Evolutionary conservation across 2,888 invertebrate genomes (phyloP), one percentile per base, ranked within the genome.

Genomic region (Drosophila aldrichi): DNA sequence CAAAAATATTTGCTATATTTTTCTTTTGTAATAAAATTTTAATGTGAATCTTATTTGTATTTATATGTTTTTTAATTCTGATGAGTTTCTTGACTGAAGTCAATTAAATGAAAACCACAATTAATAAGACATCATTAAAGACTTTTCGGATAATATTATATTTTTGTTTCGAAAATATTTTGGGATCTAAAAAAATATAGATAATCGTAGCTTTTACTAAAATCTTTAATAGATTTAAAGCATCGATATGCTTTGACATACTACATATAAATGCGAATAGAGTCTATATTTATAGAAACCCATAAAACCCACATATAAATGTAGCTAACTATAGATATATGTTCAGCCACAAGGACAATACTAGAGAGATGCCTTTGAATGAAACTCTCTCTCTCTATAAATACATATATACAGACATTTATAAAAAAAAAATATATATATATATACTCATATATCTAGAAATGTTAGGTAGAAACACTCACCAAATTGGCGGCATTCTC

Each of bases 401-500:
- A 44, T 44, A 8, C 4, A 46, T 25, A 32, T 36, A 14, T 1
- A n/a, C 5, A 29, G 41, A 41, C 3, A n/a, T 20, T 34, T 3
- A 22, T 0, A 25, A 25, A 25, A 25, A 25, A 5, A 25, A 3
- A 3, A 43, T 20, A 18, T 14, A 56, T 20, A 16, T 16, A 43
- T 16, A 41, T 8, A 2, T 18, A 12, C 4, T 18, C 29, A 41
- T 20, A 22, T 22, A 14, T 22, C 2, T 43, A 20, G 1, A 20
- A 10, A 29, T 18, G 18, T 7, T 7, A 29, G 29, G 29, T 36
- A 12, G 41, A 12, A 29, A 36, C 54, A 93, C 94, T 94, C 91
- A 95, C 95, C 93, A 95, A 92, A 91, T 95, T 95, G 81, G 94
- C 94, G 69, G 95, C 94, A 85, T 94, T 94, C 88, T 94, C 93